Percentiles rank a stretch among this genome's conserved stretches.
phyloP scores from a whole-genome alignment of 2,797 vertebrate genomes.

The Acrossocheilus wenchowensis region DNA sequence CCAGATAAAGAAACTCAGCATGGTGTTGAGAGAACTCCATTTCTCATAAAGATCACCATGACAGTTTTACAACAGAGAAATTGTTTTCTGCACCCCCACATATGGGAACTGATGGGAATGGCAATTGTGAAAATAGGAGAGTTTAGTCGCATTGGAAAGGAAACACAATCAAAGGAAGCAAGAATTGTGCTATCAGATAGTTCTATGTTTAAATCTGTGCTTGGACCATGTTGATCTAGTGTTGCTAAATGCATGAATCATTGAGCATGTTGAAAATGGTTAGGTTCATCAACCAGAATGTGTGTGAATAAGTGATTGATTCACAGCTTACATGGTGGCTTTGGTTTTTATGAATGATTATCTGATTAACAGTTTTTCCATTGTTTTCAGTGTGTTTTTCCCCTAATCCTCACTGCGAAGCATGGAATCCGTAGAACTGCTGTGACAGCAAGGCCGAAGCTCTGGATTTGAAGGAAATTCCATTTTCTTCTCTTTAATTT shows the following conservation, averaged over 20 bases:
- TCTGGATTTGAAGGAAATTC: conserved; percentile 20
- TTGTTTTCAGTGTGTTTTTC: conserved; percentile 5
- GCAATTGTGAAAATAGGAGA: conserved; percentile 33
- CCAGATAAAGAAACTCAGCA: conserved; percentile 16
- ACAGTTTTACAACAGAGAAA: conserved; percentile 53
- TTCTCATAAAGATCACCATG: conserved; percentile 37
- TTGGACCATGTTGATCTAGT: conserved; percentile 3
- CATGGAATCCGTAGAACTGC: conserved; percentile 46
- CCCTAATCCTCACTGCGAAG: conserved; percentile 17
- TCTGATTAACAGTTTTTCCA: conserved; percentile 21
- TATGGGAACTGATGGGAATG: conserved; percentile 48
- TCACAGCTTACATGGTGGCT: background rate
- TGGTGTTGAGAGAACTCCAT: conserved; percentile 37
- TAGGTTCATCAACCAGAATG: background rate
- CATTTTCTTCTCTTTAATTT: conserved; percentile 24
- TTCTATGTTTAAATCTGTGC: conserved; percentile 29
- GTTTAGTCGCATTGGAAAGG: conserved; percentile 39
- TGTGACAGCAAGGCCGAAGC: conserved; percentile 44
- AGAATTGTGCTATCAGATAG: conserved; percentile 40
- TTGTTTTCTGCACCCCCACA: conserved; percentile 17
- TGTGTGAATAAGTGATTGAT: conserved; percentile 17
- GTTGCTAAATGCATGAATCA: conserved; percentile 36
- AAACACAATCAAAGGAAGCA: conserved; percentile 62
- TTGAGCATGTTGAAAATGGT: conserved; percentile 29
- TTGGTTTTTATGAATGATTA: background rate